These are phyloP conservation scores for Drosophila lutescens DNA, from an alignment of 2,888 invertebrate genomes.

Conservation along the genomic window DNA sequence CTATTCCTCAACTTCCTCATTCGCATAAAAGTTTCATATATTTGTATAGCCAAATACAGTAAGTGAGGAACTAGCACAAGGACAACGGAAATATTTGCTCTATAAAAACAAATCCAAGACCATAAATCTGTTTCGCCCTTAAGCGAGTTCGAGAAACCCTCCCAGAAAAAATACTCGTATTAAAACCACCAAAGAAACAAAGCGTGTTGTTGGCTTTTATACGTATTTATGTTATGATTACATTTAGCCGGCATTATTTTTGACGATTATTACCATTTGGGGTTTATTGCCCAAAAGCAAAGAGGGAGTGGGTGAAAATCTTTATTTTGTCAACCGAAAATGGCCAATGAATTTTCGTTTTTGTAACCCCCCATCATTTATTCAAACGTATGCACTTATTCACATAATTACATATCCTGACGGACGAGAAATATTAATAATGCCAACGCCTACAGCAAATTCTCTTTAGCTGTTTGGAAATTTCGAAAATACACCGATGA, in stretches of 20 bases:
- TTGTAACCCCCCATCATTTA: constrained; percentile 42
- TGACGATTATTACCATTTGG: constrained; percentile 56
- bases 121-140: constrained; percentile 56
- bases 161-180: constrained; percentile 12
- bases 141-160: constrained; percentile 31
- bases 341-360: constrained; percentile 48
- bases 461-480: constrained; percentile 30
- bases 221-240: constrained; percentile 49
- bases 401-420: constrained; percentile 47
- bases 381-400: constrained; percentile 53
- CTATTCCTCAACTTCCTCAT: constrained; percentile 27
- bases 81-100: constrained; percentile 61
- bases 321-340: constrained; percentile 40
- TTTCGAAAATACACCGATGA: constrained; percentile 45
- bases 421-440: constrained; percentile 38
- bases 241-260: constrained; percentile 62
- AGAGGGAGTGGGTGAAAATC: constrained; percentile 7
- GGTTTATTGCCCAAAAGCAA: constrained; percentile 31
- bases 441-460: constrained; percentile 51
- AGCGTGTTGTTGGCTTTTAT: constrained; percentile 28
- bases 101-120: constrained; percentile 54
- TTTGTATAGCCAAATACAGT: constrained; percentile 20
- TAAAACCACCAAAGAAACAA: constrained; percentile 7
- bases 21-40: constrained; percentile 38
- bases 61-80: constrained; percentile 48